Evolutionary conservation across 2,888 invertebrate species (phyloP), one percentile per base, ranked within the genome.

Genomic region (Blera fallax): DNA sequence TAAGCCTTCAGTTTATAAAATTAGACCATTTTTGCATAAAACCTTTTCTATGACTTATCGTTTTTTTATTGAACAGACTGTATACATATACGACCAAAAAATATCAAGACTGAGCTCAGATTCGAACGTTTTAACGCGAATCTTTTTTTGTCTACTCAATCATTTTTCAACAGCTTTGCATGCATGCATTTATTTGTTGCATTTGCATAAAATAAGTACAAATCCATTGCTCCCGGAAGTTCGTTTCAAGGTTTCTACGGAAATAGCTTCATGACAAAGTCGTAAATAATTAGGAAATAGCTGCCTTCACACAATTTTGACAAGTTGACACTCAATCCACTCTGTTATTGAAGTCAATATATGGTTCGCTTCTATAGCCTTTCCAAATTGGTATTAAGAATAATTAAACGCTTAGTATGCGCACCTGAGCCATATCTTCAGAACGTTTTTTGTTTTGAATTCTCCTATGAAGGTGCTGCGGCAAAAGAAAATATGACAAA

Each of bases 381-480:
- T 11, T 11, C 74, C 40, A 43, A 74, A 21, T 16, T 16, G 64
- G 64, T 45, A 34, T 29, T 43, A n/a, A 70, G 52, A 54, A 43
- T 77, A 78, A 77, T 77, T 32, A 32, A 78, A 27, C 43, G 40
- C 56, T 78, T 62, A 54, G 62, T 50, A 62, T 45, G 69, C 77
- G 32, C 60, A 52, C 16, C 40, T 52, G 37, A 40, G 29, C 40
- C 54, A 54, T 67, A 29, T 40, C 52, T 54, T 43, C 29, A 54
- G 18, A 18, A 18, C 29, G 40, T 14, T 40, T 40, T n/a, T 21
- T 21, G 21, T 24, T 14, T 52, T 37, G 21, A 7, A 40, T 16
- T 29, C 16, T 2, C 40, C 50, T 10, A 16, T 43, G 54, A 6
- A 54, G 69, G 11, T 29, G 54, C 27, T 40, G 69, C 24, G 54